Conservation (phyloP, 2,888 invertebrate genomes). For the Tupiocoris notatus region DNA sequence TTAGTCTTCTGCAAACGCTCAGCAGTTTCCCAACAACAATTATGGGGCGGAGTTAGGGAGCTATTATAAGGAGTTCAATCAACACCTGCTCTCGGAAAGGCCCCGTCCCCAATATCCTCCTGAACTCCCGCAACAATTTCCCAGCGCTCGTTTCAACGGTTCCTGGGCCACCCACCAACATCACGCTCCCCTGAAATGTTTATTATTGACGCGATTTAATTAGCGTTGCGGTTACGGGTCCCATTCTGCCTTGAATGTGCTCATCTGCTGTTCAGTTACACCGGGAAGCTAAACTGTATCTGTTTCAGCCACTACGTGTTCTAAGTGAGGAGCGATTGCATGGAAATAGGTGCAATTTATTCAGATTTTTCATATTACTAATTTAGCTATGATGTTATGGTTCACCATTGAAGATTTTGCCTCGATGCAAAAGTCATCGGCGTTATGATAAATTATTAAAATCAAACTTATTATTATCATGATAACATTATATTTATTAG, state of each 20-base stretch:
- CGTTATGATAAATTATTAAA: too few relatives aligned
- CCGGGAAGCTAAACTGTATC: too few relatives aligned
- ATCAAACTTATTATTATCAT: too few relatives aligned
- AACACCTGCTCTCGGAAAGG: not conserved
- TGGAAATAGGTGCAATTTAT: too few relatives aligned
- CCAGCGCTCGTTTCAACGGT: not conserved
- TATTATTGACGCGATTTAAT: not conserved
- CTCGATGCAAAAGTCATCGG: too few relatives aligned
- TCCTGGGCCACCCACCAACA: not conserved
- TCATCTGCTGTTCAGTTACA: too few relatives aligned
- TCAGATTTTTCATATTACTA: too few relatives aligned
- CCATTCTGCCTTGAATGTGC: not conserved
- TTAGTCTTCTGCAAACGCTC: not conserved
- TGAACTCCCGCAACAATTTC: not conserved
- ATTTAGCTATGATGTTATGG: too few relatives aligned
- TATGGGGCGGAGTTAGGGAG: not conserved
- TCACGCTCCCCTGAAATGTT: not conserved
- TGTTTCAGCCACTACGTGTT: too few relatives aligned
- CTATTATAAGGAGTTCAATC: not conserved
- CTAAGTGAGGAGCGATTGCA: too few relatives aligned
- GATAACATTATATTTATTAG: too few relatives aligned
- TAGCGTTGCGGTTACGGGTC: not conserved
- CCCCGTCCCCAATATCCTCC: not conserved
- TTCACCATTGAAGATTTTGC: too few relatives aligned
- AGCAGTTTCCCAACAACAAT: not conserved